These are phyloP conservation scores for Sceliomorpha sp. DNA, from an alignment of 2,888 invertebrate genomes.

Conservation along the genomic window DNA sequence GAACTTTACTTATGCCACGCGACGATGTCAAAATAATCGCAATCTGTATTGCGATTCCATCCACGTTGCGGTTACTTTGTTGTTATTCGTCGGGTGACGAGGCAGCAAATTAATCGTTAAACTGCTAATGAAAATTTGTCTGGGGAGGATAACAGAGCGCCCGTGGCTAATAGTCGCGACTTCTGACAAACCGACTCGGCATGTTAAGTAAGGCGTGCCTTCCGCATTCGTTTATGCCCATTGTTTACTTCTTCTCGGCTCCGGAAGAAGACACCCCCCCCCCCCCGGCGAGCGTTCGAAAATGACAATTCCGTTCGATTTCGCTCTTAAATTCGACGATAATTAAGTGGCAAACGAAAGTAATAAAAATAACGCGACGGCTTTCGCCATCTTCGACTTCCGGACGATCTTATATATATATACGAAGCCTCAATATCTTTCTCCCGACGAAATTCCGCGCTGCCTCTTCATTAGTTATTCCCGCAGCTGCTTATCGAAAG, in stretches of 20 bases:
- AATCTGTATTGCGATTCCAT: constrained; percentile 13
- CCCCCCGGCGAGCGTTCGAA: too few species aligned
- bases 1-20: too few species aligned
- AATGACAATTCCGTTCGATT: too few species aligned
- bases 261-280: too few species aligned
- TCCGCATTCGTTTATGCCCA: constrained; percentile 1
- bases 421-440: too few species aligned
- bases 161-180: constrained; percentile 73
- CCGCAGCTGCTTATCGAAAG: neutral
- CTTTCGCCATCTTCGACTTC: too few species aligned
- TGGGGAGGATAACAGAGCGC: constrained; percentile 72
- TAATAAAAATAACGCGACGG: too few species aligned
- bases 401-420: too few species aligned
- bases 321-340: too few species aligned
- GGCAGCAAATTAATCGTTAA: constrained; percentile 69
- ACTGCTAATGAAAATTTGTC: constrained; percentile 72
- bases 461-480: neutral
- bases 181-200: constrained; percentile 62
- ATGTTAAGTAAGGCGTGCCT: constrained; percentile 66
- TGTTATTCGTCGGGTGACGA: constrained; percentile 54
- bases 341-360: too few species aligned
- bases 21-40: neutral
- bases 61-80: constrained; percentile 28
- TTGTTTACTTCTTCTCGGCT: too few species aligned
- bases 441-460: too few species aligned